Percentiles rank a stretch among this genome's conserved stretches.
These are phyloP conservation scores for Chloroceryle aenea DNA, from an alignment of 2,113 vertebrate species.

Conservation along the genomic window DNA sequence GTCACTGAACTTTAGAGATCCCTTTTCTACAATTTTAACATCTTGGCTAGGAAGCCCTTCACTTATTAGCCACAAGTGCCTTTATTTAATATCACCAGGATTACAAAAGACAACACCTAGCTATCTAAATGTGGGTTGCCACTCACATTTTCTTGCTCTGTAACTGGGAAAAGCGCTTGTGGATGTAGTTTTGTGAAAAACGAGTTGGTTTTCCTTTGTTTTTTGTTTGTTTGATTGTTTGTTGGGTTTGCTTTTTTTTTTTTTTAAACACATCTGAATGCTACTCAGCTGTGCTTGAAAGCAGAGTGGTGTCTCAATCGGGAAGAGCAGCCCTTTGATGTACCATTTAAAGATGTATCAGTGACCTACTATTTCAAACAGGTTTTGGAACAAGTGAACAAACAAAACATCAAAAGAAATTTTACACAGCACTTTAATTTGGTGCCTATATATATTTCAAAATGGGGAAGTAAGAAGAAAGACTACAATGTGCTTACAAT, in stretches of 20 bases:
- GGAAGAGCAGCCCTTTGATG: constrained; percentile 33
- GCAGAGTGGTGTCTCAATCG: constrained; percentile 57
- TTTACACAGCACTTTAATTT: constrained; percentile 53
- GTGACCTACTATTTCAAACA: constrained; percentile 67
- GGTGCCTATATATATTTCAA: constrained; percentile 7
- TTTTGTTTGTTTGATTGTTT: neutral
- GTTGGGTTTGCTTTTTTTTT: neutral
- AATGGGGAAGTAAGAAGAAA: neutral
- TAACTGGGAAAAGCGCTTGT: constrained; percentile 29
- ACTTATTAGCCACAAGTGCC: neutral
- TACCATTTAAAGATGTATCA: constrained; percentile 58
- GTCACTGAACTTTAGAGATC: neutral
- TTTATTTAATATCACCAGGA: neutral
- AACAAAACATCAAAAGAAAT: constrained; percentile 66
- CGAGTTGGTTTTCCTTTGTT: neutral
- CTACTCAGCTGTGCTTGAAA: constrained; percentile 18
- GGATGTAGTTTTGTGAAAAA: constrained; percentile 43
- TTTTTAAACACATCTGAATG: constrained; percentile 18
- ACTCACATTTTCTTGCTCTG: neutral
- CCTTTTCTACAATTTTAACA: neutral
- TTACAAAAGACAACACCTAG: constrained; percentile 35
- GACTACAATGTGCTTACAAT: neutral
- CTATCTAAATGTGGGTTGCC: neutral
- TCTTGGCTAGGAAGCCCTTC: neutral
- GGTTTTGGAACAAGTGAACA: constrained; percentile 61